These are phyloP conservation scores for Achatina immaculata DNA, from an alignment of 1,140 invertebrate genomes.

Conservation along the genomic window DNA sequence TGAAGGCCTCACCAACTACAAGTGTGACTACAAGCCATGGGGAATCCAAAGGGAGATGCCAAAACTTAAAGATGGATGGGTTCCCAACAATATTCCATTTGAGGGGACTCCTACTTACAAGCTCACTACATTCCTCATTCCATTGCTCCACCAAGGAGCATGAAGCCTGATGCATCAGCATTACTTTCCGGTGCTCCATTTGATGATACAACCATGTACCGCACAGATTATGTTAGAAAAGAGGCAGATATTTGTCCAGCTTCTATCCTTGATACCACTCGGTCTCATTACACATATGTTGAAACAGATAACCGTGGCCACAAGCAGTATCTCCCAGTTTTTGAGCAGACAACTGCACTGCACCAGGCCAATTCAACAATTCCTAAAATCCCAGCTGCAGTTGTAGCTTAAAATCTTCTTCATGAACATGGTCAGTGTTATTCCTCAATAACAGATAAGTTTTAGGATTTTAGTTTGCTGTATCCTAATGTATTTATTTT, in stretches of 20 bases:
- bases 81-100: conserved; percentile 66
- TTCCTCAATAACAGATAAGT: no score
- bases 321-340: conserved; percentile 57
- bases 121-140: conserved; percentile 64
- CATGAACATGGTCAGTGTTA: neutral
- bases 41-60: conserved; percentile 53
- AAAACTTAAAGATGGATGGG: conserved; percentile 58
- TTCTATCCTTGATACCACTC: conserved; percentile 54
- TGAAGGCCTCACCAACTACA: conserved; percentile 69
- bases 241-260: conserved; percentile 63
- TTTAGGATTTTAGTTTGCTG: no score
- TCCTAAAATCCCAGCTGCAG: conserved; percentile 24
- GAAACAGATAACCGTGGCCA: conserved; percentile 59
- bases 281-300: conserved; percentile 51
- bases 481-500: no score
- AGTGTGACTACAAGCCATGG: conserved; percentile 68
- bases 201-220: conserved; percentile 69
- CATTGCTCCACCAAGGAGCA: conserved; percentile 48
- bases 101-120: conserved; percentile 68
- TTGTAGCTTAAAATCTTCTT: neutral
- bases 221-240: conserved; percentile 68
- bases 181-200: conserved; percentile 60
- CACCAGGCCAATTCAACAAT: neutral
- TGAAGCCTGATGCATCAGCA: conserved; percentile 59
- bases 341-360: conserved; percentile 18